A percentile compares a stretch with the other conserved stretches of the same genome.
Conservation (phyloP, 1,140 invertebrate species). For the Goniozus legneri region DNA sequence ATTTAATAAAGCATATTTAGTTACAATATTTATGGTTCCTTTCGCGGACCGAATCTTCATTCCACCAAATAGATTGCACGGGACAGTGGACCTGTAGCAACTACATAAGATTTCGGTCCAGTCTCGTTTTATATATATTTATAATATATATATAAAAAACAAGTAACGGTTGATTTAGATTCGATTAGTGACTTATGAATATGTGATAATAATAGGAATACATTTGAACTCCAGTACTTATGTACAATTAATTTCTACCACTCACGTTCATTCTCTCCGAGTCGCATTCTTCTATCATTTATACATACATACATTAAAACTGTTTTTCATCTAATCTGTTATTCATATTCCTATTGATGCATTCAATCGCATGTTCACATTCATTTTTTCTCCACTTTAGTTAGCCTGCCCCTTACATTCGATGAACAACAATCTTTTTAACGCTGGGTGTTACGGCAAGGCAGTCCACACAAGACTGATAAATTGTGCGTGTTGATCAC, state of each 20-base stretch:
- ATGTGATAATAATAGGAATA: slow-evolving; percentile 48
- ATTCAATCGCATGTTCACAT: slow-evolving; percentile 9
- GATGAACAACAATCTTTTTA: not conserved
- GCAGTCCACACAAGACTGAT: not conserved
- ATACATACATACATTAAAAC: slow-evolving; percentile 23
- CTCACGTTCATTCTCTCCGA: too few relatives aligned
- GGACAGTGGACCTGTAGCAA: slow-evolving; percentile 18
- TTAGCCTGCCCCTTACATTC: slow-evolving; percentile 4
- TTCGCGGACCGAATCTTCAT: slow-evolving; percentile 24
- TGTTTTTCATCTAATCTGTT: slow-evolving; percentile 22
- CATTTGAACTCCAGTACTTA: slow-evolving; percentile 50
- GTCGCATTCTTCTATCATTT: slow-evolving; percentile 24
- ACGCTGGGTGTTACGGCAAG: not conserved
- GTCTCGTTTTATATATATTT: slow-evolving; percentile 35
- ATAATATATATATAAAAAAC: slow-evolving; percentile 51
- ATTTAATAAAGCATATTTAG: slow-evolving; percentile 55
- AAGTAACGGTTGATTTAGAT: slow-evolving; percentile 47
- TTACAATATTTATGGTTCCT: slow-evolving; percentile 46
- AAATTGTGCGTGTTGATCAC: slow-evolving; percentile 13
- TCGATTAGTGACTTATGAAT: slow-evolving; percentile 44
- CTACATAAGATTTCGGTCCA: slow-evolving; percentile 27
- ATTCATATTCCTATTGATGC: slow-evolving; percentile 7
- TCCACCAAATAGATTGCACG: slow-evolving; percentile 25
- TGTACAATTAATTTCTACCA: slow-evolving; percentile 48
- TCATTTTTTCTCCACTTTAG: slow-evolving; percentile 12